Evolutionary conservation across 1,140 invertebrate species (phyloP).

Genomic region (Cydia fagiglandana): DNA sequence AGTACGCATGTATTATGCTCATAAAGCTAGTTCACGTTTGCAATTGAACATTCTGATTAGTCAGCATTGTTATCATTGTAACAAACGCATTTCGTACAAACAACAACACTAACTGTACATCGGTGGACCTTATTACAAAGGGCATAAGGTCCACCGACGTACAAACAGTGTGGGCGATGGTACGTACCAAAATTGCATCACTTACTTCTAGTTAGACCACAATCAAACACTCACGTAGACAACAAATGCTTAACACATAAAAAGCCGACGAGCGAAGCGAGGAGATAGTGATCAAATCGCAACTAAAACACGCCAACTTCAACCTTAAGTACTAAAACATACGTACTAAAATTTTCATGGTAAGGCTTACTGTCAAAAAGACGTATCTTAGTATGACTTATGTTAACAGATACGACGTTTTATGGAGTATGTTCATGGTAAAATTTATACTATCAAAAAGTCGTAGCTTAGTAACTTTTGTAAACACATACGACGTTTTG

Average conservation of each 20-base stretch:
- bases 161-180: too few relatives aligned
- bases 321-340: neutral
- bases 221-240: conserved; percentile 12
- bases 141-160: too few relatives aligned
- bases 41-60: neutral
- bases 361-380: neutral
- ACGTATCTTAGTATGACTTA: neutral
- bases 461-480: neutral
- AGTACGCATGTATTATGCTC: neutral
- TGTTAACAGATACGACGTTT: neutral
- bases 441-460: neutral
- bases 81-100: neutral
- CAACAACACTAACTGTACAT: too few relatives aligned
- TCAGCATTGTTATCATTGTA: neutral
- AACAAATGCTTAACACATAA: conserved; percentile 8
- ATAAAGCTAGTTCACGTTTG: neutral
- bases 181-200: neutral
- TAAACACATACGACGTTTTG: neutral
- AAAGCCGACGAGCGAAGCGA: conserved; percentile 17
- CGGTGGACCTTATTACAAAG: too few relatives aligned
- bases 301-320: neutral
- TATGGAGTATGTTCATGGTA: neutral
- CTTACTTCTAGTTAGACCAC: neutral
- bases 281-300: conserved; percentile 8
- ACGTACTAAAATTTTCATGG: conserved; percentile 5